These are phyloP conservation scores for Martes martes DNA, from an alignment of 2,113 vertebrate species.

Conservation along the genomic window DNA sequence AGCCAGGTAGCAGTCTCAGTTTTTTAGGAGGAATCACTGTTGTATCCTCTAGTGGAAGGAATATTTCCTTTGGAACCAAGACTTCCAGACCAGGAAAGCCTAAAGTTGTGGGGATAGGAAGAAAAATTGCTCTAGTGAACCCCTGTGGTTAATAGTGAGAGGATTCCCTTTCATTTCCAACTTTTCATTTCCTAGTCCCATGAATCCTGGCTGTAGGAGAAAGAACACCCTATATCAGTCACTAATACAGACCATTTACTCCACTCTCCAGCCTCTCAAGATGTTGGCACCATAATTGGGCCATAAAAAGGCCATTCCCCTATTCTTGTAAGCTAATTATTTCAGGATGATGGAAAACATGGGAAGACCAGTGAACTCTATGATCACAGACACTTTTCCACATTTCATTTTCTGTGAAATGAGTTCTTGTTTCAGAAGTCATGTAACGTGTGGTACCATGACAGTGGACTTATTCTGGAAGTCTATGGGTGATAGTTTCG, in stretches of 20 bases:
- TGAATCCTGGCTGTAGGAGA: background rate
- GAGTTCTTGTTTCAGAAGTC: background rate
- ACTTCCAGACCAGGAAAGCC: background rate
- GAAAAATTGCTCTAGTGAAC: background rate
- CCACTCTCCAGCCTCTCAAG: background rate
- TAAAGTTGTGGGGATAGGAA: background rate
- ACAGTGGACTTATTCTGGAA: background rate
- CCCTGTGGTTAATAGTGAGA: background rate
- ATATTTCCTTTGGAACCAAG: background rate
- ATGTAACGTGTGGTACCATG: background rate
- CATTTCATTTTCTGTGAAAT: background rate
- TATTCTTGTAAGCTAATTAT: background rate
- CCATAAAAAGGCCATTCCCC: background rate
- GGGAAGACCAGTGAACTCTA: background rate
- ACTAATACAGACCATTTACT: background rate
- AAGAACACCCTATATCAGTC: background rate
- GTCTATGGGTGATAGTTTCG: background rate
- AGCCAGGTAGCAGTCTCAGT: background rate
- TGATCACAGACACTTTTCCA: background rate
- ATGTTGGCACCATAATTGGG: background rate
- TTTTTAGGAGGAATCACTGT: background rate
- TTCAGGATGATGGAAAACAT: background rate
- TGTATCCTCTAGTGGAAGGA: background rate
- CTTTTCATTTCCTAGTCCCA: background rate
- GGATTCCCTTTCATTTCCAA: background rate